Conservation (phyloP, 2,113 vertebrate species). For the Grus americana region DNA sequence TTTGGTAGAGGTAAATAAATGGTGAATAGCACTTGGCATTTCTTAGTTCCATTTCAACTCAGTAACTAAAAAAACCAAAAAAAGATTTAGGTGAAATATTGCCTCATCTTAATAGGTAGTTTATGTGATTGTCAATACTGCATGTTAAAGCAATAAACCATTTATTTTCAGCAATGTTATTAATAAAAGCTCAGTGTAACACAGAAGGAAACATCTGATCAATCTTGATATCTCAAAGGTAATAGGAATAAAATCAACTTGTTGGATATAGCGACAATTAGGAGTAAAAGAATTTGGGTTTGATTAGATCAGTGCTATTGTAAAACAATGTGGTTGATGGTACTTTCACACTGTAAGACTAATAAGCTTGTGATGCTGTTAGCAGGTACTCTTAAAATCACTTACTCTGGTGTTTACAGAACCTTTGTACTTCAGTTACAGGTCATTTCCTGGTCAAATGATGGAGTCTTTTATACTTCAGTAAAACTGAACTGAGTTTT, state of each 20-base stretch:
- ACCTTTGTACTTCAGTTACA: background rate
- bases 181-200: background rate
- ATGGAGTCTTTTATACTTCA: background rate
- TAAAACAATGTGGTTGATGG: background rate
- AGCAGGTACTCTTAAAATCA: accelerated
- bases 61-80: background rate
- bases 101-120: background rate
- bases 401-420: background rate
- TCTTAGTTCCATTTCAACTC: background rate
- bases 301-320: background rate
- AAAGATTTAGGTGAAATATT: background rate
- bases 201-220: background rate
- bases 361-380: background rate
- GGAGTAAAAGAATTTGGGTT: background rate
- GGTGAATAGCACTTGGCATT: background rate
- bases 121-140: background rate
- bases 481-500: background rate
- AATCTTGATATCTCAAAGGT: background rate
- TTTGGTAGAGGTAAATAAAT: background rate
- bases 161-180: background rate
- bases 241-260: background rate
- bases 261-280: background rate
- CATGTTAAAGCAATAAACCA: background rate
- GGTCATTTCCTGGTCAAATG: background rate
- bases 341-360: background rate